Evolutionary conservation across 2,113 vertebrate genomes (phyloP).

Genomic region (Plecturocebus donacophilus): DNA sequence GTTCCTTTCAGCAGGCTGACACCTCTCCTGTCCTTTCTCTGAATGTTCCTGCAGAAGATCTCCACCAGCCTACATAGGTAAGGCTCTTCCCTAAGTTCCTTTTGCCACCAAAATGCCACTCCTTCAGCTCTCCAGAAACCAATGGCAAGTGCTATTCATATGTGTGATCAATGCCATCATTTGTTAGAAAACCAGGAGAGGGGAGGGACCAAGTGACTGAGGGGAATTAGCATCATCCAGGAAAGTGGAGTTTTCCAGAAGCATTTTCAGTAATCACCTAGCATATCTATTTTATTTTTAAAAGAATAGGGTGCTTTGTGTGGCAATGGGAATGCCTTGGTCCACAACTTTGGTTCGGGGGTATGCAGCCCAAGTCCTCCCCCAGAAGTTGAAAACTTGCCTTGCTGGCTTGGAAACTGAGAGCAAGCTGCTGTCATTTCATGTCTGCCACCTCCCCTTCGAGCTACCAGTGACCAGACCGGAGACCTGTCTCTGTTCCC

Average conservation of each 20-base stretch:
- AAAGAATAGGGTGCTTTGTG: background rate
- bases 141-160: background rate
- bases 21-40: background rate
- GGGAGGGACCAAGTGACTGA: background rate
- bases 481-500: background rate
- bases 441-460: background rate
- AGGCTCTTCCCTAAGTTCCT: background rate
- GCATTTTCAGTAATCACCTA: background rate
- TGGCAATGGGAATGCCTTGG: background rate
- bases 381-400: background rate
- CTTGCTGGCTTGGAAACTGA: slow-evolving; percentile 23
- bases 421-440: background rate
- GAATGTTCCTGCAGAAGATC: background rate
- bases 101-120: background rate
- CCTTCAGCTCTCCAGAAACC: background rate
- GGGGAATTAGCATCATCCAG: background rate
- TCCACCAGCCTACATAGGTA: background rate
- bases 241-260: background rate
- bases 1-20: background rate
- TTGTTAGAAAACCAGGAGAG: background rate
- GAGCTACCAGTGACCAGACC: background rate
- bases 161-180: background rate
- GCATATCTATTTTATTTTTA: background rate
- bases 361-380: background rate
- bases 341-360: background rate